phyloP scores from a whole-genome alignment of 2,797 vertebrate species.

The Varecia variegata region DNA sequence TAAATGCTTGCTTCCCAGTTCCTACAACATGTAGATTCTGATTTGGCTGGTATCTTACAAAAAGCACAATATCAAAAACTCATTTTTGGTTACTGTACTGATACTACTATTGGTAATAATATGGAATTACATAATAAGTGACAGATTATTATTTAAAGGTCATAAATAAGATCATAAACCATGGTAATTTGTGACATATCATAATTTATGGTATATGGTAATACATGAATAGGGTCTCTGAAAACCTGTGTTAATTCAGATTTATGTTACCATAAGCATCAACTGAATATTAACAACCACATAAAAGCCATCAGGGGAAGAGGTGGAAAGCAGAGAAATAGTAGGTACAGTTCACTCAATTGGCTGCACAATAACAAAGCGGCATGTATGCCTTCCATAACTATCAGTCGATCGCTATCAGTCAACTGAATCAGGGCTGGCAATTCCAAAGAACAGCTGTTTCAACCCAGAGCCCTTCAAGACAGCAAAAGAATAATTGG shows the following conservation, averaged over 20 bases:
- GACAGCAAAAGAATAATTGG: neutral
- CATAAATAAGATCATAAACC: neutral
- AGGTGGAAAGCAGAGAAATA: neutral
- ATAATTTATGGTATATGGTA: neutral
- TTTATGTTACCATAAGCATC: conserved; percentile 41
- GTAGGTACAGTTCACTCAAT: neutral
- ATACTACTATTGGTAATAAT: conserved; percentile 5
- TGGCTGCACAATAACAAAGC: neutral
- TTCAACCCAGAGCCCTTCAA: neutral
- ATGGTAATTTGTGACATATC: neutral
- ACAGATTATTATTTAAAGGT: neutral
- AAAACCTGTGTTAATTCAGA: conserved; percentile 9
- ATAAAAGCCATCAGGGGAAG: neutral
- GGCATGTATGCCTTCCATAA: neutral
- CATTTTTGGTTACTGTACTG: neutral
- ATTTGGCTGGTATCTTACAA: neutral
- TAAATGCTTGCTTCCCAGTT: neutral
- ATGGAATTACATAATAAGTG: neutral
- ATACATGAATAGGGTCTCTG: neutral
- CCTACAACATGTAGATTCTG: neutral
- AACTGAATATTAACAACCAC: neutral
- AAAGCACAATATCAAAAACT: conserved; percentile 15
- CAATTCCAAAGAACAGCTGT: neutral
- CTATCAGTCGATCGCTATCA: neutral
- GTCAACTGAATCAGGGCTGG: neutral